Evolutionary conservation across 2,888 invertebrate species (phyloP), one percentile per base, ranked within the genome.

Genomic region (Andrena praecox): DNA sequence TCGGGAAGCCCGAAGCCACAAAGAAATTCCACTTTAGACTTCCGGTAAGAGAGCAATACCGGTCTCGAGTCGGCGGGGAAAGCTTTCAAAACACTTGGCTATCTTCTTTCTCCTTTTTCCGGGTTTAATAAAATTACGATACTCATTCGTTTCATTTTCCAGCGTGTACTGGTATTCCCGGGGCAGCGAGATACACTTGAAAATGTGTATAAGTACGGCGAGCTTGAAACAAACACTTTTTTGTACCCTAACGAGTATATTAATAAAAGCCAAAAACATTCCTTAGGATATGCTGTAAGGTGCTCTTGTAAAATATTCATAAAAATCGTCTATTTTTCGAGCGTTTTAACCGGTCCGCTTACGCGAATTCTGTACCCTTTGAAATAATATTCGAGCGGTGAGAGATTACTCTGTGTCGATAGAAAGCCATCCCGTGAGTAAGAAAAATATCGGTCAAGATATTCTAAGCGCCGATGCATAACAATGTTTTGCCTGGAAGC

Each of bases 81-180:
- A 84, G 74, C 84, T 75, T 84, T 84, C 64, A 64, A 76, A 69
- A 80, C 54, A 80, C 80, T 74, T 35, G 74, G 52, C 69, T 66
- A 67, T 74, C 80, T 69, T 81, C 72, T 80, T 81, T 81, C 80
- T 80, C 42, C 72, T 80, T 81, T 81, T 80, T 69, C 80, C 73
- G 80, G 80, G 73, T 80, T 80, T 73, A 81, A 73, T 73, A 62
- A 81, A 31, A 71, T 27, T 29, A 52, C 70, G 66, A 71, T 66
- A 59, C 66, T 60, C 16, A 27, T 42, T 24, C 66, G 66, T 33
- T 71, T 80, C 79, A 69, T 77, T 66, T 80, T 71, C 48, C 66
- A 66, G n/a, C 52, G 66, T 54, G 66, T 54, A 20, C 27, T 16
- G 20, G 8, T 56, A 16, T 10, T n/a, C n/a, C 20, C 35, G 3